phyloP scores from a whole-genome alignment of 2,113 vertebrate species.

The Candoia aspera region DNA sequence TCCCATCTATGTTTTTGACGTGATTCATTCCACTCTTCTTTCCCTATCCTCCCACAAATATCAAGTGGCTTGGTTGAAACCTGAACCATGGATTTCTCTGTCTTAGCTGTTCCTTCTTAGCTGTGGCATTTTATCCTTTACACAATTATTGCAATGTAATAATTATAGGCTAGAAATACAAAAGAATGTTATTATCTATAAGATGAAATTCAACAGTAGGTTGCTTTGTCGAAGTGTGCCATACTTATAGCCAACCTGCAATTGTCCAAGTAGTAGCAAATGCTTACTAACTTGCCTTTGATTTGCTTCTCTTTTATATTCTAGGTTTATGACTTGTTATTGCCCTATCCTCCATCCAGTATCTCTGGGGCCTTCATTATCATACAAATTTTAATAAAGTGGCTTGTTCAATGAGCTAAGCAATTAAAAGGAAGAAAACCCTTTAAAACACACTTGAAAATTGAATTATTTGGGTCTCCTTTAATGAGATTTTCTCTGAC shows the following conservation, averaged over 20 bases:
- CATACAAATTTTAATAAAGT: slow-evolving; percentile 10
- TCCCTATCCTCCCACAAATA: not conserved
- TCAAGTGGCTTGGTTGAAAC: not conserved
- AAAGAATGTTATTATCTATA: not conserved
- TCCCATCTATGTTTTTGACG: not conserved
- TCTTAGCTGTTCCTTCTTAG: not conserved
- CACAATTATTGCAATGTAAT: slow-evolving; percentile 17
- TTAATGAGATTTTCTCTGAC: slow-evolving; percentile 45
- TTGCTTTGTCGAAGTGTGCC: not conserved
- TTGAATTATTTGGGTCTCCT: slow-evolving; percentile 54
- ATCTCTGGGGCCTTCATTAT: slow-evolving; percentile 18
- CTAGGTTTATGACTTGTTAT: not conserved
- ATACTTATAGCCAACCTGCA: not conserved
- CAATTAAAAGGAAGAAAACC: slow-evolving; percentile 46
- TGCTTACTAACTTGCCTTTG: not conserved
- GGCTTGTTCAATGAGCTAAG: not conserved
- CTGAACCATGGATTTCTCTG: not conserved
- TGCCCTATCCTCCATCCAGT: slow-evolving; percentile 22
- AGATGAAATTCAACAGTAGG: not conserved
- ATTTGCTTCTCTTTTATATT: slow-evolving; percentile 1
- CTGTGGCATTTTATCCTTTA: slow-evolving; percentile 9
- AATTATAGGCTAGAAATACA: not conserved
- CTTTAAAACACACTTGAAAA: slow-evolving; percentile 36
- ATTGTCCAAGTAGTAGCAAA: not conserved
- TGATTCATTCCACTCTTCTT: not conserved